These are phyloP conservation scores for Tyrannus savana DNA, from an alignment of 2,113 vertebrate species.

Conservation along the genomic window DNA sequence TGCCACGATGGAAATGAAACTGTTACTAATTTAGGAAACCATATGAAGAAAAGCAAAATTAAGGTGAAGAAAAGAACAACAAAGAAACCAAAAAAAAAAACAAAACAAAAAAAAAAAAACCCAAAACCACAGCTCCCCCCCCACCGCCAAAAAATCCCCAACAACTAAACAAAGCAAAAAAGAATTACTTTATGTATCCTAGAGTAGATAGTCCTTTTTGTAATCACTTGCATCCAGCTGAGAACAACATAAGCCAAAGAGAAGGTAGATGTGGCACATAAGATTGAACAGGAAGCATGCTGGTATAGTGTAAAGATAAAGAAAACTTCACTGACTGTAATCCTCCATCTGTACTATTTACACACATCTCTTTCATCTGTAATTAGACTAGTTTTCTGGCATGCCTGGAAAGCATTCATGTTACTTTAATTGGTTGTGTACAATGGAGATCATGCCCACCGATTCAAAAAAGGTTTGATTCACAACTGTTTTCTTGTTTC, in stretches of 20 bases:
- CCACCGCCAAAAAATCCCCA: too few relatives aligned
- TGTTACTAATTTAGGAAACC: background rate
- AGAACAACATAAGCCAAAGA: background rate
- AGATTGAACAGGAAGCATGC: background rate
- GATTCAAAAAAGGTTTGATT: background rate
- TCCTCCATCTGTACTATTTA: background rate
- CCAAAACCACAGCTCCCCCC: too few relatives aligned
- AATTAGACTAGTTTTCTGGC: background rate
- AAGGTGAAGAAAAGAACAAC: background rate
- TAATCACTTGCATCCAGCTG: background rate
- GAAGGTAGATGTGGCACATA: background rate
- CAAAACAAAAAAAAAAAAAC: too few relatives aligned
- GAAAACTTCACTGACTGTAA: background rate
- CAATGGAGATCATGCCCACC: rapidly evolving
- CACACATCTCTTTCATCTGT: background rate
- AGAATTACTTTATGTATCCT: background rate
- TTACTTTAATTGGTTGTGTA: background rate
- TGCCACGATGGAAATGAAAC: background rate
- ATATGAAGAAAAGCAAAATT: background rate
- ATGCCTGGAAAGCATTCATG: background rate
- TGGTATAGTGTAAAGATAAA: background rate
- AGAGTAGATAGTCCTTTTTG: background rate
- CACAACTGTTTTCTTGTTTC: background rate
- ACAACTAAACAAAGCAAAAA: background rate
- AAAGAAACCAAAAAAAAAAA: too few relatives aligned